These are phyloP conservation scores for Ctenicera cuprea DNA, from an alignment of 2,888 invertebrate species.

Conservation along the genomic window DNA sequence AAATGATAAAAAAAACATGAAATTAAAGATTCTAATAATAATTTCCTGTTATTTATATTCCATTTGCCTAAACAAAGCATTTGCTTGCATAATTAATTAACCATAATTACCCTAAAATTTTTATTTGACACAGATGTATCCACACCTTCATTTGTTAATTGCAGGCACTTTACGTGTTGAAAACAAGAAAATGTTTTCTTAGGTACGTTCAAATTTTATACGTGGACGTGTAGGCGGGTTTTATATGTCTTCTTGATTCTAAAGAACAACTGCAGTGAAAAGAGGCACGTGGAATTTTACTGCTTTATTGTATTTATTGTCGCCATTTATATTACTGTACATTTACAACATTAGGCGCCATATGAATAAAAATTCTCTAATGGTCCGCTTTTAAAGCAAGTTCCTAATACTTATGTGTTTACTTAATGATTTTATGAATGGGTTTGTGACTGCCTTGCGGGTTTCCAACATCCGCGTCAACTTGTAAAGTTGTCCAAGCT, in stretches of 20 bases:
- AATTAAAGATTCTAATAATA: too few relatives aligned
- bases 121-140: background rate
- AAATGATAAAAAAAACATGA: too few relatives aligned
- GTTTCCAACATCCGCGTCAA: background rate
- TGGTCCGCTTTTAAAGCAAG: background rate
- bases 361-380: slow-evolving; percentile 5
- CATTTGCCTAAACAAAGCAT: too few relatives aligned
- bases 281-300: slow-evolving; percentile 19
- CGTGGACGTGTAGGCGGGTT: slow-evolving; percentile 16
- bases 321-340: background rate
- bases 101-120: background rate
- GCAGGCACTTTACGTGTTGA: slow-evolving; percentile 7
- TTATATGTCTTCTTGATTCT: slow-evolving; percentile 14
- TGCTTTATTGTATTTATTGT: background rate
- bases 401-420: background rate
- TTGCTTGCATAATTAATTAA: background rate
- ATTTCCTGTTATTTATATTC: too few relatives aligned
- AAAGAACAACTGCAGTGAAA: slow-evolving; percentile 1
- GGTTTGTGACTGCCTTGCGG: background rate
- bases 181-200: slow-evolving; percentile 27
- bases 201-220: slow-evolving; percentile 9
- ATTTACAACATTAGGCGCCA: background rate
- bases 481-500: background rate
- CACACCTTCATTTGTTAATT: slow-evolving; percentile 35
- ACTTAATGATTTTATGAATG: slow-evolving; percentile 3